These are phyloP conservation scores for Ancistrus triradiatus DNA, from an alignment of 2,113 vertebrate species.

Conservation along the genomic window DNA sequence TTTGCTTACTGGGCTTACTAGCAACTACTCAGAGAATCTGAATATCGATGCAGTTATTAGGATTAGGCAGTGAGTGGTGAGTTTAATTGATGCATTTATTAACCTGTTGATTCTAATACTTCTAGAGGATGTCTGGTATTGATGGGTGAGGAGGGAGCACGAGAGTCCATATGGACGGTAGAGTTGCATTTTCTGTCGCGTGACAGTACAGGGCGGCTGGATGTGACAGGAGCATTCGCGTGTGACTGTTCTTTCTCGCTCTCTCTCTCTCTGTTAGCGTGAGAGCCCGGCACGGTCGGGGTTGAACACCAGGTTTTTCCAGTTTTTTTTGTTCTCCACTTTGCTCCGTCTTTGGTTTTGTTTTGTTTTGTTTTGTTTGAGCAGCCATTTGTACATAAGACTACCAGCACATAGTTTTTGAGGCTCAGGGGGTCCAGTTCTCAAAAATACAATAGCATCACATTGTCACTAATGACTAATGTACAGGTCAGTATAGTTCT, in stretches of 20 bases:
- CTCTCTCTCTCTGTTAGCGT: constrained; percentile 65
- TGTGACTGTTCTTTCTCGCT: constrained; percentile 60
- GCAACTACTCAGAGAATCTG: too few relatives aligned
- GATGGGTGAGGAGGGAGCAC: constrained; percentile 20
- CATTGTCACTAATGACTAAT: too few relatives aligned
- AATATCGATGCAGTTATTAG: too few relatives aligned
- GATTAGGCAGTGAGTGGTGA: too few relatives aligned
- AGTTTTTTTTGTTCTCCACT: constrained; percentile 57
- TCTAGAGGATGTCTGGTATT: constrained; percentile 4
- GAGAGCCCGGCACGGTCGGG: constrained; percentile 62
- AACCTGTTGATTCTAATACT: too few relatives aligned
- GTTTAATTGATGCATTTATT: too few relatives aligned
- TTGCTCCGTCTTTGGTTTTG: constrained; percentile 53
- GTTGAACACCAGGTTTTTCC: constrained; percentile 77
- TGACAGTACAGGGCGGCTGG: constrained; percentile 55
- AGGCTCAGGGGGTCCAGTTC: background rate
- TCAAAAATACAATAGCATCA: background rate
- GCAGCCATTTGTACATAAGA: constrained; percentile 53
- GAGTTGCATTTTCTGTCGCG: constrained; percentile 53
- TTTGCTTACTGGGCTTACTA: too few relatives aligned
- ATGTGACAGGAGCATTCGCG: constrained; percentile 67
- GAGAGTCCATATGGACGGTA: constrained; percentile 38
- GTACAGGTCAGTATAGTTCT: too few relatives aligned
- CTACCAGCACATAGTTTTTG: background rate
- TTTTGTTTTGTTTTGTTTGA: constrained; percentile 54